Base-by-base conservation (phyloP, 2,113 vertebrate species). In the Syrrhaptes paradoxus region DNA sequence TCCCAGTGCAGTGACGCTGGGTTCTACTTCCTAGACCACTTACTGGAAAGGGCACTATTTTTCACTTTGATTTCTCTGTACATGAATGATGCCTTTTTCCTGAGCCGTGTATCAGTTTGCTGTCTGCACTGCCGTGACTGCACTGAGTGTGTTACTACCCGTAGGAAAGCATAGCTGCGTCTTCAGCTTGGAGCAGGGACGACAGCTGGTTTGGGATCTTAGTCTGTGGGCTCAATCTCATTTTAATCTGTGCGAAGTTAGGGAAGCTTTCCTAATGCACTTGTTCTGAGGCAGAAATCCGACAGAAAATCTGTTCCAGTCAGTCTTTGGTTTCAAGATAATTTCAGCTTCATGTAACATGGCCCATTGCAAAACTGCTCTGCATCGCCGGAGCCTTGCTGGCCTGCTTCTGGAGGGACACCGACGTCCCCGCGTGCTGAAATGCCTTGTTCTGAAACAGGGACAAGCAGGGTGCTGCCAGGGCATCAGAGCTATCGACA, bases 71-170 rank as follows among this genome's bases (percentile, higher is more conserved):
- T 61, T 77, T 72, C 20, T 32, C 13, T 46, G 26, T 57, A 3
- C 10, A 2, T 2, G 3, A 36, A 8, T 4, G 45, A 5, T 34
- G 16, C 38, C 6, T 31, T n/a, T 61, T 51, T 22, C 14, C 74
- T 29, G 59, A 63, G 55, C 68, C 17, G 20, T 4, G 19, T 19
- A 4, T 57, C 31, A 7, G 46, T 45, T 70, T 73, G 46, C 36
- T 46, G 46, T 17, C 34, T 15, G 43, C 18, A 6, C 9, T 72
- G 46, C n/a, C 19, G 1, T 2, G 26, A 17, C 43, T 70, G 55
- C 77, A 36, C 24, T 4, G 28, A 84, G 63, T 0, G 3, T 2
- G 0, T 41, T 28, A 12, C 16, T 76, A 7, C 36, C 4, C 0
- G 6, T 54, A 32, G 1, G 28, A 36, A 63, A 68, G 51, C 18